A percentile compares a stretch with the other conserved stretches of the same genome.
Conservation (phyloP, 2,888 invertebrate species). For the Dicycla oo region DNA sequence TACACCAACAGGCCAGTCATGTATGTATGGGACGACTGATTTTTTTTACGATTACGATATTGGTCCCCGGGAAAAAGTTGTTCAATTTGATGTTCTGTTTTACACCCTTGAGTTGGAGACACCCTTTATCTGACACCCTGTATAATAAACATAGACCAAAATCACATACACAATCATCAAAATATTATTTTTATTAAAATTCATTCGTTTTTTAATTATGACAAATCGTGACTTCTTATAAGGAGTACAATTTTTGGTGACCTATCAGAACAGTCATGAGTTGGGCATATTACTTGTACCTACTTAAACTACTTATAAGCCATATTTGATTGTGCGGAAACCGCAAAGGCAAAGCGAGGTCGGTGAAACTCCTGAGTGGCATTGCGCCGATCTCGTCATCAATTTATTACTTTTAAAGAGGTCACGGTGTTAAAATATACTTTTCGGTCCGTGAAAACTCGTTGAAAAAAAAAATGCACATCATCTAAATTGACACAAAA, state of each 20-base stretch:
- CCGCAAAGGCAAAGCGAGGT: constrained; percentile 2
- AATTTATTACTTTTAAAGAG: constrained; percentile 20
- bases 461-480: constrained; percentile 11
- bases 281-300: too few relatives aligned
- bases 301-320: too few relatives aligned
- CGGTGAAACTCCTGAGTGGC: neutral
- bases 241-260: neutral
- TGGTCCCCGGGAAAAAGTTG: too few relatives aligned
- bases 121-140: too few relatives aligned
- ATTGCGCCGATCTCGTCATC: neutral
- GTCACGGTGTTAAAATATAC: constrained; percentile 1
- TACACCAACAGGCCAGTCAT: too few relatives aligned
- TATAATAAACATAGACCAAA: neutral
- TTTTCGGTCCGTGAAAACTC: constrained; percentile 5
- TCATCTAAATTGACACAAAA: neutral
- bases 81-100: too few relatives aligned
- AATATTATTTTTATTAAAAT: neutral
- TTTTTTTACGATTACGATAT: too few relatives aligned
- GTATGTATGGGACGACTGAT: too few relatives aligned
- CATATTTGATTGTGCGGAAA: neutral
- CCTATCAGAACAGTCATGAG: too few relatives aligned
- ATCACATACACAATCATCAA: neutral
- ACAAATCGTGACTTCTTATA: neutral
- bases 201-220: neutral
- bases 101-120: too few relatives aligned